Percentiles rank a stretch among this genome's conserved stretches.
phyloP scores from a whole-genome alignment of 2,797 vertebrate genomes.

The Sebastes oblongus region DNA sequence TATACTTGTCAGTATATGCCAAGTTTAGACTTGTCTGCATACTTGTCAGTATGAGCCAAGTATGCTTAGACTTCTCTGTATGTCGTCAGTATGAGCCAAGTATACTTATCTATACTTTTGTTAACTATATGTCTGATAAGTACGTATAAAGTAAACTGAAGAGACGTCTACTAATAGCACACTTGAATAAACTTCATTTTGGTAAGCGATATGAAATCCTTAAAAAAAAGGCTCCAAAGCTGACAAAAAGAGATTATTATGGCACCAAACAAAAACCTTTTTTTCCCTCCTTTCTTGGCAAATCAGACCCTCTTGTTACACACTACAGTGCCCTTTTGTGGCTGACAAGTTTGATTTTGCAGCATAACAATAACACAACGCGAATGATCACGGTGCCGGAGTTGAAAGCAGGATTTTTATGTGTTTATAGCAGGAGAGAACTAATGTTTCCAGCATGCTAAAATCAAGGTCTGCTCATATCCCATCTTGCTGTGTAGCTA shows the following conservation, averaged over 20 bases:
- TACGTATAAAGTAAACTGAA: no score
- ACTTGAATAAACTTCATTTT: no score
- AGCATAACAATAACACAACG: conserved; percentile 46
- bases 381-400: conserved; percentile 48
- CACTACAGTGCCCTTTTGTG: not conserved
- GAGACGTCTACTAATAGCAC: no score
- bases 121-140: no score
- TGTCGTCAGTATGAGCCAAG: no score
- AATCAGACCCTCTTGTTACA: conserved; percentile 8
- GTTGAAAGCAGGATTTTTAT: conserved; percentile 45
- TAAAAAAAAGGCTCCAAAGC: conserved; percentile 13
- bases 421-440: conserved; percentile 52
- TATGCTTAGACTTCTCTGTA: no score
- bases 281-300: not conserved
- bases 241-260: conserved; percentile 22
- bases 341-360: conserved; percentile 34
- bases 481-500: conserved; percentile 23
- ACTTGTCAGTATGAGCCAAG: no score
- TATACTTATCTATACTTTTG: no score
- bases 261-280: conserved; percentile 1
- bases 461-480: conserved; percentile 69
- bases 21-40: no score
- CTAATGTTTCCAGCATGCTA: conserved; percentile 32
- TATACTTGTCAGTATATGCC: no score
- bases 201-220: not conserved